Base-by-base conservation (phyloP, 2,113 vertebrate species). In the Numenius arquata region DNA sequence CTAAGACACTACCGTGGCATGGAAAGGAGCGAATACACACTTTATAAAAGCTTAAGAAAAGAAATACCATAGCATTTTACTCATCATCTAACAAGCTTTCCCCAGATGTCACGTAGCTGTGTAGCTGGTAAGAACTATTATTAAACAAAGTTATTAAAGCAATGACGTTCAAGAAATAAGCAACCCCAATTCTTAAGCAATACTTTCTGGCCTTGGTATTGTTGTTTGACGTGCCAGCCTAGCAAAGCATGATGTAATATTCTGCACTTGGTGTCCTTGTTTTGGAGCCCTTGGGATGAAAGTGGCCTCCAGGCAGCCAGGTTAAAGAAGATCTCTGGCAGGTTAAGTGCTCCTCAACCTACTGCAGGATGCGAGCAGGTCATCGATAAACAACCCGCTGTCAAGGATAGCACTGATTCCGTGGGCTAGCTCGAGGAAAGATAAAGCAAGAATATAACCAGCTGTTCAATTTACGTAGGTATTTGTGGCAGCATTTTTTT, bases 141-240 rank as follows among this genome's bases (percentile, higher is more conserved):
- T 93, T 93, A 97, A 88, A 88, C 63, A 32, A 90, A 88, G 72
- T 72, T 80, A 96, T 92, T 90, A 90, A 72, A 73, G 79, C 36
- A 68, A 70, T 96, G 94, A 95, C 15, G 15, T 94, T 78, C 66
- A 89, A 92, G 89, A 92, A 93, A 93, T 62, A 91, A 96, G 82
- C 74, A 93, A 84, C 30, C 5, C 18, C 43, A 65, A 50, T 41
- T 71, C 76, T 90, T 92, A 87, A 85, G 88, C 73, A 96, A 92
- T 58, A 56, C 4, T 66, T 91, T 90, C 47, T 89, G 73, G 34
- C 48, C 79, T 67, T 66, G 52, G 26, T 67, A 70, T 12, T 83
- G 43, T 6, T 93, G 40, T 61, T 56, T 90, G 78, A 94, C 7
- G 1, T 65, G 48, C 52, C 68, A 96, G 68, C 16, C 55, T 61